Conservation (phyloP, 1,140 invertebrate species). For the Apocrypta bakeri region DNA sequence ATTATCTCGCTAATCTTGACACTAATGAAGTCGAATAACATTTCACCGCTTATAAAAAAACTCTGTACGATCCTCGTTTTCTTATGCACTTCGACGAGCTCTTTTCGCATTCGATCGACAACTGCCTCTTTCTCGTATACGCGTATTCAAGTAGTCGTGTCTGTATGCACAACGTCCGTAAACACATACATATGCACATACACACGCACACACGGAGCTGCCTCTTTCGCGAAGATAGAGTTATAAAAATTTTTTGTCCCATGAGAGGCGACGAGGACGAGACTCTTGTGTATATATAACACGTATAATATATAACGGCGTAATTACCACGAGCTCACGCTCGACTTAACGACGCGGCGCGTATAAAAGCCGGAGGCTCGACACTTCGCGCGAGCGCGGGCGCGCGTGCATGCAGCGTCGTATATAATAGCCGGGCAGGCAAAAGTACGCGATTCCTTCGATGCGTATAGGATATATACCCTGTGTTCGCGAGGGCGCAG, state of each 20-base stretch:
- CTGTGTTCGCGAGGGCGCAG: slow-evolving; percentile 21
- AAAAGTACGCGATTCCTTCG: slow-evolving; percentile 1
- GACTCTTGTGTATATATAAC: background rate
- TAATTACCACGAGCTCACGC: slow-evolving; percentile 23
- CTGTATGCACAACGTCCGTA: background rate
- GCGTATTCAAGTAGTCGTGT: no score
- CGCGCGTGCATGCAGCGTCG: background rate
- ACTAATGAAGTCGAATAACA: background rate
- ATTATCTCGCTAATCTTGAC: background rate
- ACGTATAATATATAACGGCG: background rate
- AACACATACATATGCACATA: no score
- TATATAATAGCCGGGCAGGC: slow-evolving; percentile 26
- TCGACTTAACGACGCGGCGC: background rate
- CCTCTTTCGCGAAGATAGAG: background rate
- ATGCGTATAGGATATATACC: background rate
- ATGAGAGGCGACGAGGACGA: background rate
- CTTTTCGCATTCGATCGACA: no score
- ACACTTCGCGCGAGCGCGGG: no score
- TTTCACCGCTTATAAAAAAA: background rate
- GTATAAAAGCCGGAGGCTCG: slow-evolving; percentile 1
- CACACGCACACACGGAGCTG: no score
- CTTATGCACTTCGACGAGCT: no score
- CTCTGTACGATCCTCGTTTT: no score
- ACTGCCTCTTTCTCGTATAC: no score
- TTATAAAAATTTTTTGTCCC: slow-evolving; percentile 31